These are phyloP conservation scores for Oedothorax gibbosus DNA, from an alignment of 1,140 invertebrate species.

Conservation along the genomic window DNA sequence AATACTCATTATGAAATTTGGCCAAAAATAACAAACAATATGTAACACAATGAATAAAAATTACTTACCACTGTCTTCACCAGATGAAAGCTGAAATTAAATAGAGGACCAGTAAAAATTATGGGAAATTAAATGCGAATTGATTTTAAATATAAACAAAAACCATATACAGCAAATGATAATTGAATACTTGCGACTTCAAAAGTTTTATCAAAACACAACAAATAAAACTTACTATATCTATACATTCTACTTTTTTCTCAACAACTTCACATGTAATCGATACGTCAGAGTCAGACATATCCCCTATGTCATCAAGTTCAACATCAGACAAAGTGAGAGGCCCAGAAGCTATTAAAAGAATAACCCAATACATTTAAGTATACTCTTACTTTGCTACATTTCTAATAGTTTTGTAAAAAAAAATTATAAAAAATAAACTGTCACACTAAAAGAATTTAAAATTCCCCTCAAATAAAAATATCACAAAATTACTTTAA, in stretches of 20 bases:
- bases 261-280: conserved; percentile 58
- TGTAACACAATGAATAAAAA: background rate
- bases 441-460: too few relatives aligned
- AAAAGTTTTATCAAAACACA: background rate
- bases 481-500: too few relatives aligned
- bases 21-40: too few relatives aligned
- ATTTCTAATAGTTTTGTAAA: too few relatives aligned
- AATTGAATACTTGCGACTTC: background rate
- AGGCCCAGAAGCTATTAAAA: conserved; percentile 31
- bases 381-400: too few relatives aligned
- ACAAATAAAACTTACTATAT: conserved; percentile 38
- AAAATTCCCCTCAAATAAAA: too few relatives aligned
- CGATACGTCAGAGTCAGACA: conserved; percentile 49
- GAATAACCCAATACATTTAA: background rate
- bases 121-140: background rate
- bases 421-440: too few relatives aligned
- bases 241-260: conserved; percentile 57
- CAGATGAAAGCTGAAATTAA: conserved; percentile 46
- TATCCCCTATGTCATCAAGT: conserved; percentile 43
- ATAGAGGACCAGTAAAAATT: background rate
- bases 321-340: conserved; percentile 50
- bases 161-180: background rate
- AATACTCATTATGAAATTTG: too few relatives aligned
- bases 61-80: conserved; percentile 40
- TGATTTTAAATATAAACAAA: background rate